phyloP scores from a whole-genome alignment of 2,113 vertebrate species.

The Tichodroma muraria region DNA sequence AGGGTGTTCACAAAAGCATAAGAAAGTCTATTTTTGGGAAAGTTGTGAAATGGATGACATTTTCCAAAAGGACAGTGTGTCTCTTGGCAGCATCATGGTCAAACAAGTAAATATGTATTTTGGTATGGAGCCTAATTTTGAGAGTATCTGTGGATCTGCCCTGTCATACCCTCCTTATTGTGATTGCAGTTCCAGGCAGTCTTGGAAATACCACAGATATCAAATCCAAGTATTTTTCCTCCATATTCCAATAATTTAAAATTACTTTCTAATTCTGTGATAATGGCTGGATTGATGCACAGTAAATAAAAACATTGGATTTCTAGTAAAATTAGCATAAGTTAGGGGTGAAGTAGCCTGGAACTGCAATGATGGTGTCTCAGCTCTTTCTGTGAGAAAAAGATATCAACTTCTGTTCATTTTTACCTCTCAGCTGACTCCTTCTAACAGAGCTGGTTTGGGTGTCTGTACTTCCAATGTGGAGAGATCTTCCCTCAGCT shows the following conservation, averaged over 20 bases:
- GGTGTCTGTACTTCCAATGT: neutral
- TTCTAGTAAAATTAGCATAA: neutral
- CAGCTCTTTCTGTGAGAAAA: neutral
- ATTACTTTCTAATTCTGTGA: neutral
- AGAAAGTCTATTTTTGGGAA: neutral
- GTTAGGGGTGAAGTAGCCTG: neutral
- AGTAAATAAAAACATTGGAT: neutral
- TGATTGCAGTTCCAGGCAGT: neutral
- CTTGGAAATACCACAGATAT: neutral
- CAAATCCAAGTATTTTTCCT: neutral
- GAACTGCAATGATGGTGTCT: neutral
- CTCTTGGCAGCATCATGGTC: neutral
- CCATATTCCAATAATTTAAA: neutral
- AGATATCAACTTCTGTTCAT: neutral
- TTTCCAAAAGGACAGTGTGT: conserved; percentile 21
- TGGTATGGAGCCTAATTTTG: conserved; percentile 12
- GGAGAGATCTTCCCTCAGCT: neutral
- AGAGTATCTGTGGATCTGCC: neutral
- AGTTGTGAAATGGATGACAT: conserved; percentile 5
- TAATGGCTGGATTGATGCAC: neutral
- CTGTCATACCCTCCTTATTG: neutral
- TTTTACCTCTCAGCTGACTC: neutral
- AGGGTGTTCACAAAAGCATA: neutral
- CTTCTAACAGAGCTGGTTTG: neutral
- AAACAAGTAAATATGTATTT: conserved; percentile 37